Evolutionary conservation across 1,140 invertebrate genomes (phyloP).

Genomic region (Conus ventricosus): DNA sequence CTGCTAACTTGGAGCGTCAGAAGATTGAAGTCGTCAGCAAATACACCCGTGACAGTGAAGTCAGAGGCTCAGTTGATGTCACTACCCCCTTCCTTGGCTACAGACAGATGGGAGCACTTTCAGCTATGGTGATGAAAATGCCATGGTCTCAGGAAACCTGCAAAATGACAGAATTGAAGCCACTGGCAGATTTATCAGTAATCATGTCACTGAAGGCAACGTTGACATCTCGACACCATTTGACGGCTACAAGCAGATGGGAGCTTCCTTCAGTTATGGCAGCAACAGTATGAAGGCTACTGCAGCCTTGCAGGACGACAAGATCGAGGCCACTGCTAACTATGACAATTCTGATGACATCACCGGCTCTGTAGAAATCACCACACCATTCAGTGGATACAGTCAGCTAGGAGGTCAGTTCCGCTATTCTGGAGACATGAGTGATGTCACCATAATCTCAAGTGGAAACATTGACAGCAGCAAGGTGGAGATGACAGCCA

Average conservation of each 20-base stretch:
- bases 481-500: not conserved
- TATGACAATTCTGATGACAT: not conserved
- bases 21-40: constrained; percentile 9
- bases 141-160: not conserved
- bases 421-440: not conserved
- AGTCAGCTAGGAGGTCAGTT: not conserved
- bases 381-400: constrained; percentile 6
- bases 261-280: constrained; percentile 2
- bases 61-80: constrained; percentile 12
- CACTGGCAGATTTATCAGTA: not conserved
- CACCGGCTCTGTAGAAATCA: not conserved
- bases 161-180: constrained; percentile 1
- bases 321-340: not conserved
- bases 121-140: not conserved
- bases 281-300: not conserved
- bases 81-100: constrained; percentile 26
- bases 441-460: not conserved
- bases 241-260: not conserved
- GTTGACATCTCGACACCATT: constrained; percentile 28
- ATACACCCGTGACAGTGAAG: not conserved
- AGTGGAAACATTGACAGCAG: not conserved
- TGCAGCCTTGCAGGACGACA: not conserved
- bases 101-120: constrained; percentile 4
- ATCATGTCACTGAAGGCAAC: not conserved
- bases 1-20: not conserved